Base-by-base conservation (phyloP, 1,140 invertebrate genomes). In the Neodiprion lecontei region DNA sequence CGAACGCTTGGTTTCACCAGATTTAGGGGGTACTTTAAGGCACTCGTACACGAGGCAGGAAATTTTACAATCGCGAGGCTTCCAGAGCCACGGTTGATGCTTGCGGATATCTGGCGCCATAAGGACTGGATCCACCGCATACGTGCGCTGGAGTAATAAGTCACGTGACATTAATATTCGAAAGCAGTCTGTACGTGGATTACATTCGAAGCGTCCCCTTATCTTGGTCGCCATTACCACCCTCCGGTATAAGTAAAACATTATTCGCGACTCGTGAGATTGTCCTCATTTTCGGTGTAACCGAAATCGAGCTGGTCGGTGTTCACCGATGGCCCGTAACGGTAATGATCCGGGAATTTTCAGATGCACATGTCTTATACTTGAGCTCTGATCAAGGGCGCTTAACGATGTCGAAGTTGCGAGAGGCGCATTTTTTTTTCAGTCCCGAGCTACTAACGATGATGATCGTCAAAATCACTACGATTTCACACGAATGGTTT, bases 111-210 rank as follows among this genome's bases (percentile, higher is more conserved):
- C 28, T 40, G 28, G 28, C 2, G 28, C 28, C 28, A 40, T 40
- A 40, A 40, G 28, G 28, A 40, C 28, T 40, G 28, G 28, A 40
- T 86, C 84, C 83, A 81, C 83, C 81, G 83, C 82, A 84, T 83
- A 86, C 81, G 81, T 40, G 82, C 84, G 86, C 78, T 81, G 83
- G 87, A 87, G 88, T 88, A 88, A 88, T 88, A 88, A 88, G 87
- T 88, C 87, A 88, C 86, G 85, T 88, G 87, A 88, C 86, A 88
- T 88, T 88, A 88, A 88, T 88, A 88, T 88, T 88, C 88, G 86
- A 88, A 88, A 87, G 85, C 84, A 87, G 84, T 87, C 79, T 83
- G 87, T 88, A 87, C 87, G 86, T 88, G 87, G 84, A 88, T 88
- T 87, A 86, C 87, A 88, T 88, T 87, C 82, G 80, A 80, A 86